These are phyloP conservation scores for Ceyx melanurus DNA, from an alignment of 2,113 vertebrate genomes.

Conservation along the genomic window DNA sequence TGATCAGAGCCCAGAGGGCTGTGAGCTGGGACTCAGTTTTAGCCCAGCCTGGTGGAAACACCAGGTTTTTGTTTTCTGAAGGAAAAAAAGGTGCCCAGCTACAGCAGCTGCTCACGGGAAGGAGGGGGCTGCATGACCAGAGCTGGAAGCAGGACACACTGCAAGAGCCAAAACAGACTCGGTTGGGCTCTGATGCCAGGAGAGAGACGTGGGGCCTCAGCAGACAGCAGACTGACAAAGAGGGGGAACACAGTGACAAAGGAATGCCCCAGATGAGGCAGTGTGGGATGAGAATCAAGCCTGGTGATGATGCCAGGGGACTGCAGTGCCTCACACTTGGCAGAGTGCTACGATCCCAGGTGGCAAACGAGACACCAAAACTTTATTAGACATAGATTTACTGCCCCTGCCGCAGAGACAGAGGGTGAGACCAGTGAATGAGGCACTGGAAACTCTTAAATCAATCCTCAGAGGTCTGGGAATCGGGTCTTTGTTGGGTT, in stretches of 20 bases:
- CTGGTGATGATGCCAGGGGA: fast-evolving
- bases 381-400: background rate
- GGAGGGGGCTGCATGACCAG: background rate
- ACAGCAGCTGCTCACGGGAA: background rate
- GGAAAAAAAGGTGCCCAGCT: background rate
- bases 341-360: background rate
- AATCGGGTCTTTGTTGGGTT: background rate
- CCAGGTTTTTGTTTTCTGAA: background rate
- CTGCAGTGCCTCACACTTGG: background rate
- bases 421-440: background rate
- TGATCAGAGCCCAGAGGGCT: background rate
- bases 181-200: background rate
- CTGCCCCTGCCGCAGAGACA: background rate
- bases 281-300: background rate
- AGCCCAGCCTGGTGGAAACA: background rate
- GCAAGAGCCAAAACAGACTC: background rate
- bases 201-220: background rate
- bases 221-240: background rate
- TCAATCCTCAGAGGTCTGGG: background rate
- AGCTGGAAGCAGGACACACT: fast-evolving
- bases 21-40: background rate
- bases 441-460: fast-evolving
- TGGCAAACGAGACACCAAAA: background rate
- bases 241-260: fast-evolving
- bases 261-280: background rate